phyloP scores from a whole-genome alignment of 2,888 invertebrate genomes.

The Dione juno region DNA sequence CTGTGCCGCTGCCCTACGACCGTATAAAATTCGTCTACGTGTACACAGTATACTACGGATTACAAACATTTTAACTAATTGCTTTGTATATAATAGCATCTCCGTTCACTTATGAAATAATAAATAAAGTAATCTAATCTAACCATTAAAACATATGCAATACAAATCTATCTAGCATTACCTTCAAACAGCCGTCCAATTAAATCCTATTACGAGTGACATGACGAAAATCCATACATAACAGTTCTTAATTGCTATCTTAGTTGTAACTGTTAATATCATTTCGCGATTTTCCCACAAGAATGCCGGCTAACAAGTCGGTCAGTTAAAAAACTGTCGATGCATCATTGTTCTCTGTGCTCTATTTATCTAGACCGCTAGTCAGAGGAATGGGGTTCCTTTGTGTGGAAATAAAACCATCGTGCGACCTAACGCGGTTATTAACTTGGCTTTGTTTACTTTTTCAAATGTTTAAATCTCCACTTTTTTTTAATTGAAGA shows the following conservation, averaged over 20 bases:
- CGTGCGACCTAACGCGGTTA: background rate
- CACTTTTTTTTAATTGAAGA: too few relatives aligned
- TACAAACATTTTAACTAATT: too few relatives aligned
- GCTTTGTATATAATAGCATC: background rate
- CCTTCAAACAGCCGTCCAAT: background rate
- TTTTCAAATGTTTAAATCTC: background rate
- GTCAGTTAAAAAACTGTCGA: constrained; percentile 54
- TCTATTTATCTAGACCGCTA: constrained; percentile 73
- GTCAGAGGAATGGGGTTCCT: constrained; percentile 38
- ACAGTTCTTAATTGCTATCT: constrained; percentile 13
- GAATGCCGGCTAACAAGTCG: constrained; percentile 44
- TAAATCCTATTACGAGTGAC: constrained; percentile 5
- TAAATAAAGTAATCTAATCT: background rate
- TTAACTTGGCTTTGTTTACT: constrained; percentile 12
- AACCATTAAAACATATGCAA: background rate
- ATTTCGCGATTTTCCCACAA: constrained; percentile 48
- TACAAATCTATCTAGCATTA: background rate
- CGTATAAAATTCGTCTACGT: too few relatives aligned
- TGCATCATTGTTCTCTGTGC: constrained; percentile 76
- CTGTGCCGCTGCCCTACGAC: too few relatives aligned
- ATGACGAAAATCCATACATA: constrained; percentile 13
- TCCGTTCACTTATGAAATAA: background rate
- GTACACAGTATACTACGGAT: too few relatives aligned
- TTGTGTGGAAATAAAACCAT: constrained; percentile 33
- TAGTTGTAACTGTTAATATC: constrained; percentile 42